A percentile compares a stretch with the other conserved stretches of the same genome.
Evolutionary conservation across 2,113 vertebrate species (phyloP).

Genomic region (Solea senegalensis): DNA sequence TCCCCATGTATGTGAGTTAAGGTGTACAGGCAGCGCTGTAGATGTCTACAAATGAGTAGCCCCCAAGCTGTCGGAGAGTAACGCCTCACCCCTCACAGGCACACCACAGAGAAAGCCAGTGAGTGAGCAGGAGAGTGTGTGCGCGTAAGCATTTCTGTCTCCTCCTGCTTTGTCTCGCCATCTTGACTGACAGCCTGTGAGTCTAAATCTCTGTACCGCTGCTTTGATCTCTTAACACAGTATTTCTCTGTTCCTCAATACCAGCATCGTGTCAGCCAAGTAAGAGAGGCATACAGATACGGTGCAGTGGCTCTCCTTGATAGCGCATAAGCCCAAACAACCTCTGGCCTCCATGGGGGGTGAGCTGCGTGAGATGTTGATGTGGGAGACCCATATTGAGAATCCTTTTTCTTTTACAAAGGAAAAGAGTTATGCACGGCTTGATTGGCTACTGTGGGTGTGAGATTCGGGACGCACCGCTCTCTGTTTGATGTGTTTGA

Average conservation of each 20-base stretch:
- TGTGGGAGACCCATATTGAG: constrained; percentile 58
- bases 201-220: constrained; percentile 65
- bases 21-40: constrained; percentile 45
- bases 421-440: constrained; percentile 64
- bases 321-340: constrained; percentile 54
- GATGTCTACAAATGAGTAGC: constrained; percentile 73
- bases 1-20: constrained; percentile 44
- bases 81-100: constrained; percentile 66
- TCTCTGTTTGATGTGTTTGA: constrained; percentile 77
- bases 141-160: constrained; percentile 76
- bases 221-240: constrained; percentile 76
- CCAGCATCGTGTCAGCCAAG: constrained; percentile 56
- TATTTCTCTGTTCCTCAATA: constrained; percentile 68
- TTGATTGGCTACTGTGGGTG: constrained; percentile 76
- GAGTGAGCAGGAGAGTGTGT: constrained; percentile 54
- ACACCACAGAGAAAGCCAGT: constrained; percentile 36
- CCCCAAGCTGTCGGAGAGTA: constrained; percentile 71
- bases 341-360: constrained; percentile 57
- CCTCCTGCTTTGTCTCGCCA: constrained; percentile 68
- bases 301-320: constrained; percentile 52
- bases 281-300: constrained; percentile 62
- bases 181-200: constrained; percentile 66
- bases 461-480: constrained; percentile 69
- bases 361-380: constrained; percentile 50
- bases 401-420: constrained; percentile 60